Percentiles rank a stretch among this genome's conserved stretches.
phyloP scores from a whole-genome alignment of 2,888 invertebrate species.

The Dryobotodes eremita region DNA sequence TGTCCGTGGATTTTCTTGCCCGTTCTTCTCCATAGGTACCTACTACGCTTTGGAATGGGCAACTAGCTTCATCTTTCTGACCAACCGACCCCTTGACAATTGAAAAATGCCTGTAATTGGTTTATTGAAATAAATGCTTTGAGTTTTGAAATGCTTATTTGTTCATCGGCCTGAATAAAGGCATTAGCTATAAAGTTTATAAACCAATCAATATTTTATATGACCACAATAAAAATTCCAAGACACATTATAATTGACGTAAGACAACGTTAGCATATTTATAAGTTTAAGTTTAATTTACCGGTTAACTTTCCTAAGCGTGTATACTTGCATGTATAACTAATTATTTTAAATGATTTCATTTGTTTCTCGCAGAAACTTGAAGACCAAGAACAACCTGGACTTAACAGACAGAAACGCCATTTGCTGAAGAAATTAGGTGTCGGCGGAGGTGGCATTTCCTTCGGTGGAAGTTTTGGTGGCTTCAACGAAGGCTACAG shows the following conservation, averaged over 20 bases:
- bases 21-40: no score
- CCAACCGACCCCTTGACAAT: no score
- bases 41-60: no score
- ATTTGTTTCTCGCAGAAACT: slow-evolving; percentile 79
- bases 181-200: slow-evolving; percentile 4
- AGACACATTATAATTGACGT: slow-evolving; percentile 16
- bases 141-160: background rate
- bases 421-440: slow-evolving; percentile 74
- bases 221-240: slow-evolving; percentile 19
- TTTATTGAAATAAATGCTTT: no score
- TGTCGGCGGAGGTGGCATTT: slow-evolving; percentile 65
- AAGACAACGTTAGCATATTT: slow-evolving; percentile 27
- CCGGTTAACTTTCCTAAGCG: slow-evolving; percentile 10
- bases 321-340: background rate
- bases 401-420: slow-evolving; percentile 80
- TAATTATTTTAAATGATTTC: background rate
- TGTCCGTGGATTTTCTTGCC: no score
- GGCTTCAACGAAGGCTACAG: slow-evolving; percentile 13
- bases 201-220: slow-evolving; percentile 22
- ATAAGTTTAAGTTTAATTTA: slow-evolving; percentile 32
- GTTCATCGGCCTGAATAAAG: background rate
- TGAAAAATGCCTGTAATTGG: no score
- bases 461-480: slow-evolving; percentile 67
- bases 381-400: slow-evolving; percentile 81
- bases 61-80: no score